These are phyloP conservation scores for Calvadosia cruxmelitensis DNA, from an alignment of 30 jellyfish, hydroid and myxozoan genomes.

Conservation along the genomic window DNA sequence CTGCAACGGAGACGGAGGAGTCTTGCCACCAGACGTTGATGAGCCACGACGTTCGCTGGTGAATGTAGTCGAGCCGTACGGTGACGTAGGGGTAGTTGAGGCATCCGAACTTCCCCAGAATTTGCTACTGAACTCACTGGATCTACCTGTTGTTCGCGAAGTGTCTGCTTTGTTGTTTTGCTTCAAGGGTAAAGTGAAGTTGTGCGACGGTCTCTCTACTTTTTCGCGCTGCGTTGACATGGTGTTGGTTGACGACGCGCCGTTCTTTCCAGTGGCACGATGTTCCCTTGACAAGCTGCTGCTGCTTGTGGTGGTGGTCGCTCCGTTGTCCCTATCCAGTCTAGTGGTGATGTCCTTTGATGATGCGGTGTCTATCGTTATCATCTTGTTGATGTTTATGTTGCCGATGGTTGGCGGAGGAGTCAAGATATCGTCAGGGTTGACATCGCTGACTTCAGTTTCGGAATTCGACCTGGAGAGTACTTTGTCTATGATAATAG, in stretches of 20 bases:
- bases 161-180: background rate
- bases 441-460: background rate
- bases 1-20: constrained; percentile 23
- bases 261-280: too few relatives aligned
- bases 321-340: background rate
- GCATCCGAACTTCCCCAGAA: constrained; percentile 30
- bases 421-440: background rate
- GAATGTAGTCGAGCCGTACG: background rate
- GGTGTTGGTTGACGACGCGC: background rate
- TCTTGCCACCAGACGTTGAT: constrained; percentile 3
- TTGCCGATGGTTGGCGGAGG: background rate
- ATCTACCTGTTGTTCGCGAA: background rate
- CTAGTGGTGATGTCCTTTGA: background rate
- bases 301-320: background rate
- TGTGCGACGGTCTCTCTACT: background rate
- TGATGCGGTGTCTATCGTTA: background rate
- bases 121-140: background rate
- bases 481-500: background rate
- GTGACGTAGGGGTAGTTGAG: constrained; percentile 12
- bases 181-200: background rate
- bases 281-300: background rate
- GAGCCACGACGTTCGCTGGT: background rate
- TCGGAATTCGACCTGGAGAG: background rate
- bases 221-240: background rate
- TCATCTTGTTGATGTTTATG: background rate